These are phyloP conservation scores for Aricia agestis DNA, from an alignment of 1,140 invertebrate genomes.

Conservation along the genomic window DNA sequence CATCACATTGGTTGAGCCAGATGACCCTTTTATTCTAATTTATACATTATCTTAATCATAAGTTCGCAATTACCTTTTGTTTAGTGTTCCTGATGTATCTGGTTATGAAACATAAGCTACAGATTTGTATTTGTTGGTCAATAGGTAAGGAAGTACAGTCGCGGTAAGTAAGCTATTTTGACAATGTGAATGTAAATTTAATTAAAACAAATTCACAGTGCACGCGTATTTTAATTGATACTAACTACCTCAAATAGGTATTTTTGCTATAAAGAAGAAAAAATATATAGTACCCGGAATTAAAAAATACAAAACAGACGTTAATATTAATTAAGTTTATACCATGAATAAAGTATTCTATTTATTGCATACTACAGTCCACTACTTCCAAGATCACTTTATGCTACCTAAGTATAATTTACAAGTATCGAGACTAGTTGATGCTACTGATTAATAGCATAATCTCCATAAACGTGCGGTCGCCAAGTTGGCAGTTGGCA, in stretches of 20 bases:
- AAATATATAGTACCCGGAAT: too few relatives aligned
- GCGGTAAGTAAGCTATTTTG: too few relatives aligned
- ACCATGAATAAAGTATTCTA: not conserved
- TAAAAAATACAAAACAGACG: too few relatives aligned
- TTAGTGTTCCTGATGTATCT: not conserved
- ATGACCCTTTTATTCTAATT: constrained; percentile 8
- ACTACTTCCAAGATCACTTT: not conserved
- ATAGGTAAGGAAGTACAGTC: not conserved
- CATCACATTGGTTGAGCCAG: not conserved
- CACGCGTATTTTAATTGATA: too few relatives aligned
- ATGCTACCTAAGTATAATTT: not conserved
- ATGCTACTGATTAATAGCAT: constrained; percentile 1
- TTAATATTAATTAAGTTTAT: too few relatives aligned
- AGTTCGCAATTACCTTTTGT: constrained; percentile 5
- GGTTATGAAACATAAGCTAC: not conserved
- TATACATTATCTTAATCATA: constrained; percentile 13
- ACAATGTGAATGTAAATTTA: too few relatives aligned
- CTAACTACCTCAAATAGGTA: too few relatives aligned
- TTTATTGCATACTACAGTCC: not conserved
- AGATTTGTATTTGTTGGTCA: not conserved
- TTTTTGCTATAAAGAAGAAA: too few relatives aligned
- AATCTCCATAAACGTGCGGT: constrained; percentile 32
- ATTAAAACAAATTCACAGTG: too few relatives aligned
- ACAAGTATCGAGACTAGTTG: not conserved
- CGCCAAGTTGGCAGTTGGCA: constrained; percentile 36